Percentiles rank a stretch among this genome's conserved stretches.
These are phyloP conservation scores for Gryllus longicercus DNA, from an alignment of 2,888 invertebrate species.

Conservation along the genomic window DNA sequence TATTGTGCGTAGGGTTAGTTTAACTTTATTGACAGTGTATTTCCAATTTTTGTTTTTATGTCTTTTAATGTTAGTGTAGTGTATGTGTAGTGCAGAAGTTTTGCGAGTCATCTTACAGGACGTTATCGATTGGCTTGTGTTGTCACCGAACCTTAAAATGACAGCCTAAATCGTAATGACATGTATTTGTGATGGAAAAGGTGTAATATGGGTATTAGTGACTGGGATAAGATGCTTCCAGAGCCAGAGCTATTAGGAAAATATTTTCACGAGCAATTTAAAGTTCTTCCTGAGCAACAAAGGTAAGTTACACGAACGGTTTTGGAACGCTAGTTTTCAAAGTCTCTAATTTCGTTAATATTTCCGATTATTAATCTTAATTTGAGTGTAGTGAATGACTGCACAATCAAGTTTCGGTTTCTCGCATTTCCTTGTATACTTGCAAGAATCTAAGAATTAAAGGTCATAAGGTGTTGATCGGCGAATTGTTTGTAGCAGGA, in stretches of 20 bases:
- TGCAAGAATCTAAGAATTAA: too few species aligned
- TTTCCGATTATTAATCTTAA: too few species aligned
- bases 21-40: background rate
- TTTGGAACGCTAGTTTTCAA: too few species aligned
- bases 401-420: too few species aligned
- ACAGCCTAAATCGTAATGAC: background rate
- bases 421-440: too few species aligned
- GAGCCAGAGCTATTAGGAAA: conserved; percentile 49
- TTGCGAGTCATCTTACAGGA: background rate
- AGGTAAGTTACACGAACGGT: conserved; percentile 43
- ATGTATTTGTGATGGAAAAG: background rate
- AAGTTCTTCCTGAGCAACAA: conserved; percentile 49
- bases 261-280: conserved; percentile 51
- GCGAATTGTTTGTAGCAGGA: conserved; percentile 42
- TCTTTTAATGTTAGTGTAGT: background rate
- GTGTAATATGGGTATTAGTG: conserved; percentile 35
- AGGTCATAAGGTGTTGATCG: background rate
- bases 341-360: too few species aligned
- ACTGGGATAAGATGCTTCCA: conserved; percentile 44
- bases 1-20: background rate
- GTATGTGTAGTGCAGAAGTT: background rate
- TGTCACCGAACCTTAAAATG: conserved; percentile 9
- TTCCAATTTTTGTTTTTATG: background rate
- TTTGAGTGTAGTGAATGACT: too few species aligned
- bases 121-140: background rate